A percentile compares a stretch with the other conserved stretches of the same genome.
Evolutionary conservation across 2,797 vertebrate species (phyloP).

Genomic region (Pangasius sanitwongsei): DNA sequence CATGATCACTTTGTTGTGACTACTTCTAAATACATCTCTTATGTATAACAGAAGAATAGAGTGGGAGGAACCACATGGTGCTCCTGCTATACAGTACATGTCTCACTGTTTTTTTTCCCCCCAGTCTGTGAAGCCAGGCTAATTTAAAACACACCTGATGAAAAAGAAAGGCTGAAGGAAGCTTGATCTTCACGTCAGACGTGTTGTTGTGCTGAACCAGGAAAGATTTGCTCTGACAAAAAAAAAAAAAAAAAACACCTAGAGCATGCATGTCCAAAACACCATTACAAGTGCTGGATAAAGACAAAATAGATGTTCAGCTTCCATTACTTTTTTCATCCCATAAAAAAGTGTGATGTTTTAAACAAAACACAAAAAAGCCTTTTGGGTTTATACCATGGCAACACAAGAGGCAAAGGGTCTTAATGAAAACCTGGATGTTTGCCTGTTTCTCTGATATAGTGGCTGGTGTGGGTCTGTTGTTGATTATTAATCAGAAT

Average conservation of each 20-base stretch:
- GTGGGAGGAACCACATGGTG: neutral
- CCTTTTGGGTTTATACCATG: neutral
- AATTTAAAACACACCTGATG: conserved; percentile 7
- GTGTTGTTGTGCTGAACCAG: neutral
- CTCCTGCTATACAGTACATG: neutral
- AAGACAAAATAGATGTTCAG: conserved; percentile 1
- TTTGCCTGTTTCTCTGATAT: conserved; percentile 9
- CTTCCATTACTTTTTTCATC: neutral
- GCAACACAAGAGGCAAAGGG: neutral
- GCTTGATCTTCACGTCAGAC: neutral
- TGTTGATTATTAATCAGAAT: conserved; percentile 21
- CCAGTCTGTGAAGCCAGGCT: neutral
- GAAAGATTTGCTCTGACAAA: neutral
- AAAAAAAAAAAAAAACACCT: too few species aligned
- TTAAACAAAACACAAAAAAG: neutral
- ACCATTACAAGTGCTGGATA: neutral
- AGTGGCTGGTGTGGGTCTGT: neutral
- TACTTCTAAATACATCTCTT: conserved; percentile 64
- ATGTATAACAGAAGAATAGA: conserved; percentile 52
- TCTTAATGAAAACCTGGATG: conserved; percentile 16
- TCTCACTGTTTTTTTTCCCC: neutral
- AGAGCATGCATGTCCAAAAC: neutral
- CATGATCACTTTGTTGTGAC: conserved; percentile 58
- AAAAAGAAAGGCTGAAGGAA: neutral
- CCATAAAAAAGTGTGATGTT: neutral